Percentiles rank a stretch among this genome's conserved stretches.
Conservation (phyloP, 2,113 vertebrate species). For the Balaeniceps rex region DNA sequence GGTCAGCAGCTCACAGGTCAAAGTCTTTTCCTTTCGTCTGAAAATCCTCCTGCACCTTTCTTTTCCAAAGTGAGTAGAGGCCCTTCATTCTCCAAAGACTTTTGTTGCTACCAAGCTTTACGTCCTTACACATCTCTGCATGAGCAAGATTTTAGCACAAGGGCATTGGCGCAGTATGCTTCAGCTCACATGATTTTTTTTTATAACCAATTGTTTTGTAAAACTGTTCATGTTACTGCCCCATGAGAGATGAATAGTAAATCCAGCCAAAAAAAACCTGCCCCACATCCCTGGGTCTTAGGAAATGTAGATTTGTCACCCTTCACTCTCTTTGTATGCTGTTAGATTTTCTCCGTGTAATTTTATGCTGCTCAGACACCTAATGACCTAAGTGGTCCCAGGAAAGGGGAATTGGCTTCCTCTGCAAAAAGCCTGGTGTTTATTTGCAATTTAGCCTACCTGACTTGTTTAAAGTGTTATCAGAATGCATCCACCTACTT, state of each 20-base stretch:
- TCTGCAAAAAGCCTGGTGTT: background rate
- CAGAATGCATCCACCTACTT: slow-evolving; percentile 50
- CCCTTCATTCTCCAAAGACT: background rate
- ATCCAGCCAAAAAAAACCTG: background rate
- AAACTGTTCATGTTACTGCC: background rate
- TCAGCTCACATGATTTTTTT: background rate
- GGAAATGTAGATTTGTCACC: background rate
- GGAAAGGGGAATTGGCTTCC: background rate
- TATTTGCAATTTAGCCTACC: slow-evolving; percentile 52
- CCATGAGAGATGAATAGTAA: background rate
- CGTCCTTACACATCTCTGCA: background rate
- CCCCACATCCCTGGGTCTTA: background rate
- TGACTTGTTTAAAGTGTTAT: slow-evolving; percentile 37
- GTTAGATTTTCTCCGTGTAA: background rate
- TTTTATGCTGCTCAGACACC: slow-evolving; percentile 10
- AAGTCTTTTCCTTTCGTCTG: background rate
- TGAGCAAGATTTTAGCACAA: background rate
- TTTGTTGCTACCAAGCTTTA: background rate
- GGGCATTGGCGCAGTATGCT: background rate
- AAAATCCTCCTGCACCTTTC: background rate
- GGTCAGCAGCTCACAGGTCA: slow-evolving; percentile 27
- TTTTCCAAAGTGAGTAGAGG: background rate
- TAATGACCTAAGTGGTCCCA: slow-evolving; percentile 18
- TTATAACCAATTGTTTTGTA: background rate
- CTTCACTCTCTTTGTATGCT: background rate